Evolutionary conservation across 2,797 vertebrate genomes (phyloP).

Genomic region (Acrossocheilus wenchowensis): DNA sequence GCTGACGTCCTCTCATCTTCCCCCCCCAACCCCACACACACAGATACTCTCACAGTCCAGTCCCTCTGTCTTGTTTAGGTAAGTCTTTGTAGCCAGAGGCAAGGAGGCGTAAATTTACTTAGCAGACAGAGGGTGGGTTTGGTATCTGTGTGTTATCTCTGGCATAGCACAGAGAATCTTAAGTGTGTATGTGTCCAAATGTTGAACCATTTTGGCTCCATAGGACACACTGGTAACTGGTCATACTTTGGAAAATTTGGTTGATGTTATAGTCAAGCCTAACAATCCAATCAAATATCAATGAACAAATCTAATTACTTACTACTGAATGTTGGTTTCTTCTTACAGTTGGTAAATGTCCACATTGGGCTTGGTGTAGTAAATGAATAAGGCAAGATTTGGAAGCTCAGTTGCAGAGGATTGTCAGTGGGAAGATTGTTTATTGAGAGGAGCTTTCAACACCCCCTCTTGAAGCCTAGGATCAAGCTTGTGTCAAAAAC

Average conservation of each 20-base stretch:
- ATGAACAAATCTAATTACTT: not conserved
- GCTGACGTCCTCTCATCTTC: conserved; percentile 13
- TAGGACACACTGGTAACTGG: not conserved
- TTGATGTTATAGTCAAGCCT: not conserved
- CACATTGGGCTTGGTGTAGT: not conserved
- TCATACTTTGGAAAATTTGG: not conserved
- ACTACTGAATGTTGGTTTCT: not conserved
- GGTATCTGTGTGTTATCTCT: conserved; percentile 53
- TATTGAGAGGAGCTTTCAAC: conserved; percentile 38
- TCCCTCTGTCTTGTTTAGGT: conserved; percentile 44
- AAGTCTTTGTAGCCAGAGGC: conserved; percentile 28
- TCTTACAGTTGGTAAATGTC: not conserved
- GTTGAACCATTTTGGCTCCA: not conserved
- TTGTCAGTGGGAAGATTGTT: conserved; percentile 29
- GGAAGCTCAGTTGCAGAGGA: not conserved
- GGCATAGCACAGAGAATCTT: conserved; percentile 20
- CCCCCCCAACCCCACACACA: conserved; percentile 30
- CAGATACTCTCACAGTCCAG: conserved; percentile 19
- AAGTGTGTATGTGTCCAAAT: conserved; percentile 1
- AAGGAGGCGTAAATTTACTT: conserved; percentile 49
- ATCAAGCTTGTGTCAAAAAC: conserved; percentile 29
- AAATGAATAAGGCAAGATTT: conserved; percentile 9
- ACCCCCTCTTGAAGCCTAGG: conserved; percentile 18
- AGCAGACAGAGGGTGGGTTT: conserved; percentile 51
- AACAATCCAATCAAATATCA: not conserved